Evolutionary conservation across 2,888 invertebrate species (phyloP).

Genomic region (Melipona bicolor): DNA sequence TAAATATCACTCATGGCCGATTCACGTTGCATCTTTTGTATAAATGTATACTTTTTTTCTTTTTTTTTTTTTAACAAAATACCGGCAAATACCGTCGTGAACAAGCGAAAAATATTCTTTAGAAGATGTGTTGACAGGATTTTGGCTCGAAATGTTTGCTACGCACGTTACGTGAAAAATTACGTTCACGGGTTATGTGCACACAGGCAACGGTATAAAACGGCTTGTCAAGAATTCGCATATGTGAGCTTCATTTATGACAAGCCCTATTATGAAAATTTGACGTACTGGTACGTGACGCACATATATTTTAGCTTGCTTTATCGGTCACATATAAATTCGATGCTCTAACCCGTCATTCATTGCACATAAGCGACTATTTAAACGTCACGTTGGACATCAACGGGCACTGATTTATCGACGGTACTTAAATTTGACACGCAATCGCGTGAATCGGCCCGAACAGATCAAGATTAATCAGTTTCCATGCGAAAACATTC

Average conservation of each 20-base stretch:
- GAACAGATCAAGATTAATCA: slow-evolving; percentile 35
- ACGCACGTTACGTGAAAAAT: slow-evolving; percentile 11
- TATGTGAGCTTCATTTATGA: slow-evolving; percentile 30
- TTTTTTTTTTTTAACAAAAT: background rate
- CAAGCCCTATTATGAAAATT: slow-evolving; percentile 55
- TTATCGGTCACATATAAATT: slow-evolving; percentile 55
- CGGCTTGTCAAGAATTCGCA: slow-evolving; percentile 4
- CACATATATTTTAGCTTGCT: slow-evolving; percentile 43
- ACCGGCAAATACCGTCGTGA: background rate
- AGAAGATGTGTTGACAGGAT: background rate
- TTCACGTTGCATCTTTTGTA: background rate
- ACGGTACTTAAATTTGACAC: slow-evolving; percentile 50
- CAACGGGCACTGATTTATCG: slow-evolving; percentile 52
- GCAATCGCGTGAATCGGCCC: slow-evolving; percentile 25
- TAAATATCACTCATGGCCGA: background rate
- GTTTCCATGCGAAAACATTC: slow-evolving; percentile 20
- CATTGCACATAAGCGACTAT: slow-evolving; percentile 50
- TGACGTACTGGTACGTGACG: slow-evolving; percentile 46
- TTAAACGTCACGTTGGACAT: slow-evolving; percentile 50
- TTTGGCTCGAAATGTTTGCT: background rate
- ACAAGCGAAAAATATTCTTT: background rate
- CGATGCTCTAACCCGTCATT: slow-evolving; percentile 42
- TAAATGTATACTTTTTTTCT: background rate
- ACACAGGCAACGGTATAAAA: slow-evolving; percentile 8
- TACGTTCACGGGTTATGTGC: background rate